Conservation (phyloP, 2,113 vertebrate genomes). For the Rousettus leschenaultii region DNA sequence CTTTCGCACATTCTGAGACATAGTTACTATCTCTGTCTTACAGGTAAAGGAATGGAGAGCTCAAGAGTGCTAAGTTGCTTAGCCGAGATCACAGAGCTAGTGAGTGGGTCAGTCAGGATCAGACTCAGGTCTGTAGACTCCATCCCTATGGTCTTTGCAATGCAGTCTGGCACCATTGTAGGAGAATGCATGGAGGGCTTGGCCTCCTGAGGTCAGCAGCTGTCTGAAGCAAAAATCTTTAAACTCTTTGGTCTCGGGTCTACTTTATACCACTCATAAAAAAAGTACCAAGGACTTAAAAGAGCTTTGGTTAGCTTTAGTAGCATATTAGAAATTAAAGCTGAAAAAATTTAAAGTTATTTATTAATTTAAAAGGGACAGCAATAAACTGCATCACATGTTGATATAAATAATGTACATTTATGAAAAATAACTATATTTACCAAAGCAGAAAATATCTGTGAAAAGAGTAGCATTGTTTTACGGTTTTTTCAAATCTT, state of each 20-base stretch:
- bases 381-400: not conserved
- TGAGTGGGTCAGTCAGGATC: not conserved
- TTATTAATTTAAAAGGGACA: not conserved
- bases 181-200: accelerated
- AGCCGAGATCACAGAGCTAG: not conserved
- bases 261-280: not conserved
- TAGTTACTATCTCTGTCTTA: not conserved
- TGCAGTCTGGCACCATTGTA: accelerated
- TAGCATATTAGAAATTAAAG: not conserved
- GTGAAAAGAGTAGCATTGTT: not conserved
- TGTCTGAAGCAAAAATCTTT: not conserved
- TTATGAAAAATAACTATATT: not conserved
- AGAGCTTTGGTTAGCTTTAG: not conserved
- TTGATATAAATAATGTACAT: not conserved
- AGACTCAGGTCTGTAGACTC: not conserved
- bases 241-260: not conserved
- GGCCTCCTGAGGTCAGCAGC: too few relatives aligned
- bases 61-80: not conserved
- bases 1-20: too few relatives aligned
- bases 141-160: accelerated
- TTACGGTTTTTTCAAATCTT: not conserved
- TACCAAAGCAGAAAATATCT: not conserved
- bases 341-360: not conserved
- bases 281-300: not conserved
- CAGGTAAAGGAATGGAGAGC: not conserved